These are phyloP conservation scores for Pagetopsis macropterus DNA, from an alignment of 2,797 vertebrate species.

Conservation along the genomic window DNA sequence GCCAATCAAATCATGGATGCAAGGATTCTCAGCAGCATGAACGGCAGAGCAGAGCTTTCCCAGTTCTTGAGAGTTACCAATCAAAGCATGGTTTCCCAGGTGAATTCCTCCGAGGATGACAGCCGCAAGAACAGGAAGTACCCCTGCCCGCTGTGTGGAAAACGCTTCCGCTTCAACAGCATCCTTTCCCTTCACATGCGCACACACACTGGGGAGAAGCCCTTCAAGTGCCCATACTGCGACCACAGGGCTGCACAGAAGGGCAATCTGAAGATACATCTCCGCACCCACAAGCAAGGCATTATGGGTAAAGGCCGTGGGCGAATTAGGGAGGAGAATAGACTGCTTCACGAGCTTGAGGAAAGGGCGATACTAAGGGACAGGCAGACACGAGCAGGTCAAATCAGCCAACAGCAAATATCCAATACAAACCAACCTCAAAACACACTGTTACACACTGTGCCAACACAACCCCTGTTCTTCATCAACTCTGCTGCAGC, in stretches of 20 bases:
- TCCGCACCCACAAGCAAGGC: slow-evolving; percentile 97
- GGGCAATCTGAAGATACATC: slow-evolving; percentile 99
- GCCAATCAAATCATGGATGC: slow-evolving; percentile 96
- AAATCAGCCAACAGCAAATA: slow-evolving; percentile 72
- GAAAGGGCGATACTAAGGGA: slow-evolving; percentile 96
- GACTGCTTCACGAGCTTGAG: slow-evolving; percentile 95
- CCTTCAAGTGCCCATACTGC: slow-evolving; percentile 98
- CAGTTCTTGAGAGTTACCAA: slow-evolving; percentile 96
- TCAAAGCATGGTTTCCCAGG: slow-evolving; percentile 93
- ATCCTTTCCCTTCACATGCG: slow-evolving; percentile 99
- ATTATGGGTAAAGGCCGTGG: slow-evolving; percentile 97
- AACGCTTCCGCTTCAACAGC: slow-evolving; percentile 99
- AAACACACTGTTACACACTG: slow-evolving; percentile 76
- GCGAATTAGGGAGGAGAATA: slow-evolving; percentile 94
- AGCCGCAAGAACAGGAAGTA: slow-evolving; percentile 97
- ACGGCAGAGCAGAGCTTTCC: slow-evolving; percentile 94
- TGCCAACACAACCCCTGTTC: slow-evolving; percentile 56
- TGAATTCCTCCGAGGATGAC: slow-evolving; percentile 93
- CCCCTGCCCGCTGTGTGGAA: slow-evolving; percentile 95
- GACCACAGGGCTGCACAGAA: slow-evolving; percentile 98
- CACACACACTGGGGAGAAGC: slow-evolving; percentile 98
- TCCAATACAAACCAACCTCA: slow-evolving; percentile 75
- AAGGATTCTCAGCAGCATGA: slow-evolving; percentile 87
- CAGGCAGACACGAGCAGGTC: slow-evolving; percentile 91
- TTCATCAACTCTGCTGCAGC: slow-evolving; percentile 78